Evolutionary conservation across 2,113 vertebrate genomes (phyloP), one percentile per base, ranked within the genome.

Genomic region (Heterotis niloticus): DNA sequence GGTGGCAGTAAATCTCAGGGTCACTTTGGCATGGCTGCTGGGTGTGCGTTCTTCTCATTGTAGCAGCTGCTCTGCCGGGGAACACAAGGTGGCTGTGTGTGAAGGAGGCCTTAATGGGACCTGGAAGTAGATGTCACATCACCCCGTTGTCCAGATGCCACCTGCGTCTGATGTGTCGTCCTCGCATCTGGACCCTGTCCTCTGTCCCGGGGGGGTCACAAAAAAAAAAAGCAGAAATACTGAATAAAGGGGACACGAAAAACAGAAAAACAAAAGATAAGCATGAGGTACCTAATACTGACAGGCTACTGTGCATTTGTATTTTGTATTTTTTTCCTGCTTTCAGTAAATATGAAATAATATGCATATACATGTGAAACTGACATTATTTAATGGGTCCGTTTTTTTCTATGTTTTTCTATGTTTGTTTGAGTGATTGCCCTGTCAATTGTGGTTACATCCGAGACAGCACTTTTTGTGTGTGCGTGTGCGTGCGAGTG

Each of bases 321-420:
- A 80, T 81, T 83, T 79, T 86, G 28, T 84, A 88, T 81, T 70
- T 66, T n/a, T 65, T 69, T 65, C 77, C 77, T 80, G 81, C 79
- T 81, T 83, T 85, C 78, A 84, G 78, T 86, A 80, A 84, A 84
- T 88, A 83, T 85, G 65, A 85, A 78, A 67, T 78, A 74, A 79
- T 87, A 82, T 81, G 20, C 70, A 26, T 70, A 69, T 54, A 71
- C 80, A 83, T 86, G 82, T 88, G 84, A 81, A 86, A 84, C 78
- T 85, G 84, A 82, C 82, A 73, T 78, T 62, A 78, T 78, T 78
- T 73, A 75, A 80, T 68, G 12, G 82, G 66, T 85, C 77, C 82
- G 79, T 85, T 83, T 81, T 80, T 68, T 80, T 68, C 84, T 80
- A 67, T 73, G 81, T 60, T 78, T 71, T 52, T 68, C 24, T 34